Base-by-base conservation (phyloP, 2,888 invertebrate genomes). In the Philereme transversata region DNA sequence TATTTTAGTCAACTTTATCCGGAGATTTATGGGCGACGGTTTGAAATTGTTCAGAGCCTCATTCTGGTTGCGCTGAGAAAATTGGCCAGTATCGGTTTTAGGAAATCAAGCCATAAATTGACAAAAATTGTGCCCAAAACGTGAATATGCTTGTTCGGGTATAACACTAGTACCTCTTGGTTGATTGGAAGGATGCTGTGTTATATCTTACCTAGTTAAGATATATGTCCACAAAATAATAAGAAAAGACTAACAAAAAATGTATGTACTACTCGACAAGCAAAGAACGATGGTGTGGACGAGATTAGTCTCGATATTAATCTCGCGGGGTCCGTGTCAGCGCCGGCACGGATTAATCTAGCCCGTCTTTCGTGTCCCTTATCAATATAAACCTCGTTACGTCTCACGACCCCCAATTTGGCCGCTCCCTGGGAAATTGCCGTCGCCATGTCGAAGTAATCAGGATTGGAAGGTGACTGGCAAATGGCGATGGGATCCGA, bases 301-400 rank as follows among this genome's bases (percentile, higher is more conserved):
- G 44, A 55, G 47, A 60, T 51, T n/a, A 60, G 49, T 44, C 40
- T 40, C 8, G 40, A 40, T 40, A 40, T 40, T 40, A 61, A 43
- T 45, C 46, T 10, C 44, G 38, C 4, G 6, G 8, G 0, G 51
- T 11, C 45, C 52, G 46, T 9, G 35, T 33, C 38, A 11, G 35
- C 40, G 46, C 43, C 50, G 50, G 34, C 4, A 54, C 68, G 64
- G 70, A 73, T 73, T 72, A 72, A 76, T 78, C 75, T 65, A 69
- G 68, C 57, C 66, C 69, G 65, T 69, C 67, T 71, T 66, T 68
- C 67, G 67, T 64, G 72, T 70, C 75, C 78, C 68, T 73, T 72
- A 74, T 73, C 74, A 71, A 72, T 71, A 72, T 68, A 65, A 70
- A 75, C 72, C 74, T 73, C 73, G 67, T 73, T 69, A 71, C 69